phyloP scores from a whole-genome alignment of 2,113 vertebrate species.

The Dicaeum eximium region DNA sequence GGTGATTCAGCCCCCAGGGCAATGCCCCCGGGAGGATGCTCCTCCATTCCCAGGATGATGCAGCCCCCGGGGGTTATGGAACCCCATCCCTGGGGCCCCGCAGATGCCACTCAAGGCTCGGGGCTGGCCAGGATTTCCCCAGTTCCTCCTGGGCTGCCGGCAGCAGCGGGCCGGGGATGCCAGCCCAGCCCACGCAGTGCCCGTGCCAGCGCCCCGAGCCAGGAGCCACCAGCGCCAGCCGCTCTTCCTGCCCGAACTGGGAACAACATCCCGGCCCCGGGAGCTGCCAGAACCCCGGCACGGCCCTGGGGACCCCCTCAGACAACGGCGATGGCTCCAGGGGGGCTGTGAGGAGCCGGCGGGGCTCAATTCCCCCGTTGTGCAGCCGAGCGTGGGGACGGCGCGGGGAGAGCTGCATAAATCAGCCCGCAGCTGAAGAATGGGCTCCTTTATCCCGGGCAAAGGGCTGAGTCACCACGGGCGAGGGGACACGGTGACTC shows the following conservation, averaged over 20 bases:
- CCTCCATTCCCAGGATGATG: not conserved
- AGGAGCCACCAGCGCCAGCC: not conserved
- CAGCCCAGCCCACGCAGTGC: not conserved
- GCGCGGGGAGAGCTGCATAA: not conserved
- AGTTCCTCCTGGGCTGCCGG: not conserved
- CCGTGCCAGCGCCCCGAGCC: not conserved
- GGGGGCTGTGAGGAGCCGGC: not conserved
- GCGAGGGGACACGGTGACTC: not conserved
- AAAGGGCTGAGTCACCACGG: slow-evolving; percentile 1
- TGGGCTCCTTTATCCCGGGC: not conserved
- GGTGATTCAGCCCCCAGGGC: not conserved
- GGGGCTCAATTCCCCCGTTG: not conserved
- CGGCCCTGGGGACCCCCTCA: not conserved
- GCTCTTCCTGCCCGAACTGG: not conserved
- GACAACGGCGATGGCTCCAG: not conserved
- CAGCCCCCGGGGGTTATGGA: fast-evolving
- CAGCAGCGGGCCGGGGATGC: fast-evolving
- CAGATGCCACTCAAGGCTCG: not conserved
- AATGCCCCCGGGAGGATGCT: too few species aligned
- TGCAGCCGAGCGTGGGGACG: not conserved
- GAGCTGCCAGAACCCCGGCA: not conserved
- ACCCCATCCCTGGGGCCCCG: fast-evolving
- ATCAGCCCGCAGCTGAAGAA: not conserved
- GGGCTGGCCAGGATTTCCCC: not conserved
- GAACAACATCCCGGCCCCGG: not conserved